phyloP scores from a whole-genome alignment of 2,113 vertebrate genomes.

The Beaufortia kweichowensis region DNA sequence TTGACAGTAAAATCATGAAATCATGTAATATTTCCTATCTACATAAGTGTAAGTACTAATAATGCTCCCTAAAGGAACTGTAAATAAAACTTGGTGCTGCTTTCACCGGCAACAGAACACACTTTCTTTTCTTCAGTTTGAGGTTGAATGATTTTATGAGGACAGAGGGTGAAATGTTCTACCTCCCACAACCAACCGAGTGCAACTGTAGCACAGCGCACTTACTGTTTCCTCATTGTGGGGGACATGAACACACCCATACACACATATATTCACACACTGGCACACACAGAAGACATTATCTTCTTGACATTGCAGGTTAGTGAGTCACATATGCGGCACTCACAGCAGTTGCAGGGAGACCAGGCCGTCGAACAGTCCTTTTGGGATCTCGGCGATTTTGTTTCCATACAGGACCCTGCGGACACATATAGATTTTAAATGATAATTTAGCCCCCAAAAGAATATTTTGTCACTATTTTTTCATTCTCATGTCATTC shows the following conservation, averaged over 20 bases:
- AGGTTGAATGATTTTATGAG: slow-evolving; percentile 70
- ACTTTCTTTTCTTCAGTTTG: slow-evolving; percentile 59
- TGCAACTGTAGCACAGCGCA: not conserved
- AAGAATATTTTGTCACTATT: no score
- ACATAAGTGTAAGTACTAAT: slow-evolving; percentile 57
- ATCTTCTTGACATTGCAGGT: slow-evolving; percentile 37
- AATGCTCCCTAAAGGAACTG: slow-evolving; percentile 27
- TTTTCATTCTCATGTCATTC: no score
- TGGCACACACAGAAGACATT: slow-evolving; percentile 8
- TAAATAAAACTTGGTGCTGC: slow-evolving; percentile 28
- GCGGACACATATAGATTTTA: slow-evolving; percentile 64
- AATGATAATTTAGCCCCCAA: slow-evolving; percentile 1
- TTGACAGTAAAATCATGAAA: slow-evolving; percentile 39
- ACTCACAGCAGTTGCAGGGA: slow-evolving; percentile 98
- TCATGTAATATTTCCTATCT: slow-evolving; percentile 53
- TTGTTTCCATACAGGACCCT: slow-evolving; percentile 98
- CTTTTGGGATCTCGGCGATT: slow-evolving; percentile 95
- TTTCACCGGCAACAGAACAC: slow-evolving; percentile 53
- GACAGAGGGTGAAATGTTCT: slow-evolving; percentile 42
- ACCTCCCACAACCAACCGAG: not conserved
- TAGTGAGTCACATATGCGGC: slow-evolving; percentile 49
- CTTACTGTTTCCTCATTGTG: not conserved
- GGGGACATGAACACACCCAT: not conserved
- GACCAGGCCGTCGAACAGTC: slow-evolving; percentile 93
- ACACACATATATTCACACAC: slow-evolving; percentile 1